Conservation (phyloP, 2,888 invertebrate genomes). For the Xiphydria camelus region DNA sequence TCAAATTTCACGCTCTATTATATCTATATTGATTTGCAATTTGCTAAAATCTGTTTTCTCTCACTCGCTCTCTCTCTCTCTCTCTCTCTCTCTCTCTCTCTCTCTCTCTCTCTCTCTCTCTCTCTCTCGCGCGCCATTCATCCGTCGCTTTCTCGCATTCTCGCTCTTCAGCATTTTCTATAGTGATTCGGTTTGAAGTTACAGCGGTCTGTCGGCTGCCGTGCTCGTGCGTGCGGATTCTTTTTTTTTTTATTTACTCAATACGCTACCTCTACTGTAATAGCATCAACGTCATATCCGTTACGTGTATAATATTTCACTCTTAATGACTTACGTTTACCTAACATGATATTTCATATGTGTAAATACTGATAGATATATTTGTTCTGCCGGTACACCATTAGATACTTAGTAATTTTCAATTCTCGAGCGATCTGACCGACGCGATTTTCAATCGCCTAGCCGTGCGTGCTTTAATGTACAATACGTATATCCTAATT, state of each 20-base stretch:
- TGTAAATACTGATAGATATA: constrained; percentile 53
- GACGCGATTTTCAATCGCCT: too few species aligned
- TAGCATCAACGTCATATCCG: constrained; percentile 6
- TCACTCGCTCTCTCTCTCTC: background rate
- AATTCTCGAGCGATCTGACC: constrained; percentile 45
- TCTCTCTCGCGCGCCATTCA: background rate
- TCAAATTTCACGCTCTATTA: constrained; percentile 46
- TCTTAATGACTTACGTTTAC: constrained; percentile 18
- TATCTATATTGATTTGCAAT: too few species aligned
- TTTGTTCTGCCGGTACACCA: constrained; percentile 29
- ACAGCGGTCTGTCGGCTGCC: too few species aligned
- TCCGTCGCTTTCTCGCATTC: too few species aligned
- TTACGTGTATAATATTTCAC: constrained; percentile 10
- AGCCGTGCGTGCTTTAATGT: too few species aligned
- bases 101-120: background rate
- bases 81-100: background rate
- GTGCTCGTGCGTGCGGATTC: too few species aligned
- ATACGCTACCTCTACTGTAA: constrained; percentile 4
- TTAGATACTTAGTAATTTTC: constrained; percentile 33
- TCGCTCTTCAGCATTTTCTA: too few species aligned
- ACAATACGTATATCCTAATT: too few species aligned
- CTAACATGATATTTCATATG: constrained; percentile 23
- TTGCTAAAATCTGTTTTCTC: background rate
- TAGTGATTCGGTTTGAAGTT: too few species aligned
- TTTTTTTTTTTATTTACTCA: background rate